Percentiles rank a stretch among this genome's conserved stretches.
These are phyloP conservation scores for Typhlichthys subterraneus DNA, from an alignment of 2,797 vertebrate genomes.

Conservation along the genomic window DNA sequence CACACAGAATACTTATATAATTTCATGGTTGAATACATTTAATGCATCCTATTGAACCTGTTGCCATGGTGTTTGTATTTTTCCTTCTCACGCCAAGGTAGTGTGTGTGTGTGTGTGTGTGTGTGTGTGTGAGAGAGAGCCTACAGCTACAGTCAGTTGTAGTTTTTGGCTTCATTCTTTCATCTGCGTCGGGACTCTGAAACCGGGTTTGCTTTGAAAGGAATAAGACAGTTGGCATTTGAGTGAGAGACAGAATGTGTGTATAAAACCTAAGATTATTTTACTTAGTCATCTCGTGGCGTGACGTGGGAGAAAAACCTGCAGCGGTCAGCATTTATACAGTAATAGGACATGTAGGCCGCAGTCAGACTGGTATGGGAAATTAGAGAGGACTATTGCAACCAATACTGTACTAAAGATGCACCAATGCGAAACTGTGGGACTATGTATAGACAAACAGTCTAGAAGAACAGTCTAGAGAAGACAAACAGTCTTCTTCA, in stretches of 20 bases:
- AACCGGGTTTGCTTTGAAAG: slow-evolving; percentile 17
- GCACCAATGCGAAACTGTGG: no score
- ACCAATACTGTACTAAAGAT: neutral
- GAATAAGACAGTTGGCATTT: slow-evolving; percentile 9
- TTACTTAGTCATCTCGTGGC: slow-evolving; percentile 16
- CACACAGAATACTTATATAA: neutral
- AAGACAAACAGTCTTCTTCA: no score
- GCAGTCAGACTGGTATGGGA: neutral
- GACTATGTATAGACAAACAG: no score
- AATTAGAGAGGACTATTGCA: neutral
- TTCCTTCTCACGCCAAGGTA: neutral
- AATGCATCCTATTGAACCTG: neutral
- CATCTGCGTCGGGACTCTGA: slow-evolving; percentile 16
- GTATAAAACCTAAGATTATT: neutral
- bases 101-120: no score
- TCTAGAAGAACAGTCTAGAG: no score
- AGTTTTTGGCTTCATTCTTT: no score
- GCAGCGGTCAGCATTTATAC: slow-evolving; percentile 4
- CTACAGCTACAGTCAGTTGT: no score
- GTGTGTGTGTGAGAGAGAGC: no score
- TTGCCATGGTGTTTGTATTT: slow-evolving; percentile 3
- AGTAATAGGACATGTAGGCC: neutral
- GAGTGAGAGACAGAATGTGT: slow-evolving; percentile 10
- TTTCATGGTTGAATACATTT: slow-evolving; percentile 6
- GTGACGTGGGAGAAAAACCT: slow-evolving; percentile 6